Conservation (phyloP, 2,888 invertebrate genomes). For the Cheiracanthium punctorium region DNA sequence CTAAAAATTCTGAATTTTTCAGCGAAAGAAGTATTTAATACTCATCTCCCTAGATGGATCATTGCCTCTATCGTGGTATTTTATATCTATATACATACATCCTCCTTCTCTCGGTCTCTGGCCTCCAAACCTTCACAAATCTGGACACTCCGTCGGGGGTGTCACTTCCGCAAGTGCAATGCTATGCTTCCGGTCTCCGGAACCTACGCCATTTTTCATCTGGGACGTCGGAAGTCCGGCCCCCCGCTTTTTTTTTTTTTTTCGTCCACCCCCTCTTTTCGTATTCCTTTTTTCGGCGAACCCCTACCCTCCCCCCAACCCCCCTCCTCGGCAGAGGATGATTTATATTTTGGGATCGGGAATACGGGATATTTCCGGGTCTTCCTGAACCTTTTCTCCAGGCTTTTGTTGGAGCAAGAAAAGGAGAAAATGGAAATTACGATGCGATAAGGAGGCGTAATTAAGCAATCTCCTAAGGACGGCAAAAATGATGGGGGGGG, state of each 20-base stretch:
- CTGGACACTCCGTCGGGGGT: slow-evolving; percentile 2
- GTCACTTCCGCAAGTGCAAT: slow-evolving; percentile 46
- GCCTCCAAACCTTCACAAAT: slow-evolving; percentile 22
- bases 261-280: slow-evolving; percentile 1
- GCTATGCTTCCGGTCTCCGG: slow-evolving; percentile 68
- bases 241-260: neutral
- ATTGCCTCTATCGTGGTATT: neutral
- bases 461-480: neutral
- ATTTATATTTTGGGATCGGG: slow-evolving; percentile 58
- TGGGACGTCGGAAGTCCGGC: slow-evolving; percentile 44
- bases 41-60: neutral
- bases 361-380: slow-evolving; percentile 62
- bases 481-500: neutral
- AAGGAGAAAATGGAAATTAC: neutral
- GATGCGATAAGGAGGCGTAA: slow-evolving; percentile 3
- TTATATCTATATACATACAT: no score
- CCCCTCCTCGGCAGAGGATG: slow-evolving; percentile 20
- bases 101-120: no score
- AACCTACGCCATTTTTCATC: slow-evolving; percentile 64
- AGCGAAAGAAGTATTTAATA: neutral
- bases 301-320: no score
- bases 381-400: neutral
- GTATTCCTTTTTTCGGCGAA: neutral
- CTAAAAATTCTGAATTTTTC: neutral
- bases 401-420: neutral